Evolutionary conservation across 2,888 invertebrate species (phyloP), one percentile per base, ranked within the genome.

Genomic region (Cremastobaeus sp.): DNA sequence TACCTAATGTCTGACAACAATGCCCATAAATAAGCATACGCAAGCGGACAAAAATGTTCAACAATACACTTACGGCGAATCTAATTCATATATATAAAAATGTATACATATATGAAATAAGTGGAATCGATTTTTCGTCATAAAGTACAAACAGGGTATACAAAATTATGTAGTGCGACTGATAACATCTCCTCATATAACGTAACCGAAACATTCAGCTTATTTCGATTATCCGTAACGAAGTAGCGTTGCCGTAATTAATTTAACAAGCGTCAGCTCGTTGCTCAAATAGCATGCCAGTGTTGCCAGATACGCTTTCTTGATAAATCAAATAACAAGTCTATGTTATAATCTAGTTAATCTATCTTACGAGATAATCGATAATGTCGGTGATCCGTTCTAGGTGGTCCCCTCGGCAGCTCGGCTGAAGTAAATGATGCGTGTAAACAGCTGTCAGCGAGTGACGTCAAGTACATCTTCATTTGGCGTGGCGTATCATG

Each of bases 351-450:
- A 86, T 86, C 86, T 83, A 81, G 84, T 84, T 86, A 86, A 85
- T 86, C 86, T 84, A 85, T 86, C 84, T 84, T 76, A 74, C 77
- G 81, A 83, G 86, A 85, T 86, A 86, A 86, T 85, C 85, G 86
- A 85, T 86, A 86, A 84, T 83, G 85, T 85, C 84, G 81, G 83
- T 84, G 81, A 86, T 85, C 81, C 82, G 82, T 84, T 84, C 82
- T 79, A 82, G 82, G 81, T 82, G 82, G 82, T 81, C 82, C 83
- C 76, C 37, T 78, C 76, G 47, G 75, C 77, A 72, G 52, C 64
- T 66, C 70, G 78, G 75, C 78, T 59, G 76, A 65, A 78, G 77
- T 82, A 85, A 86, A 85, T 85, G 85, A 86, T 82, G 86, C 85
- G 83, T 84, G 85, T 86, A 86, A 86, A 70, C 84, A 79, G 81